Percentiles rank a stretch among this genome's conserved stretches.
Evolutionary conservation across 1,140 invertebrate species (phyloP).

Genomic region (Octopus bimaculoides): DNA sequence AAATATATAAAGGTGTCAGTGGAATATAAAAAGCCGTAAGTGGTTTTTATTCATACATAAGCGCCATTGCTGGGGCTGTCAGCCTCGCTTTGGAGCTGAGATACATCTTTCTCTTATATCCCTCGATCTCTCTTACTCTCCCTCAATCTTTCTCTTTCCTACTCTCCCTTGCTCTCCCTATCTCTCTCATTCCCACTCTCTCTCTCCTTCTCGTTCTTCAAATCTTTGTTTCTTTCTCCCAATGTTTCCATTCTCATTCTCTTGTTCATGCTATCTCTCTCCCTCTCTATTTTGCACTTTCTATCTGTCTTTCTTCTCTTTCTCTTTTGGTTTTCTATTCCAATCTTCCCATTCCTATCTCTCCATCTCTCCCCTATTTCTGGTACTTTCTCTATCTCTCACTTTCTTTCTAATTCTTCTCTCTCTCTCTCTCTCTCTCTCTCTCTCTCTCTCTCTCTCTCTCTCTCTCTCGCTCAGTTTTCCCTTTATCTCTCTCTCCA

Average conservation of each 20-base stretch:
- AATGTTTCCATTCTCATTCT: too few species aligned
- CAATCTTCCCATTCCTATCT: background rate
- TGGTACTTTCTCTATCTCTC: too few species aligned
- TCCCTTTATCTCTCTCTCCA: too few species aligned
- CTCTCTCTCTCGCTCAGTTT: background rate
- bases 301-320: background rate
- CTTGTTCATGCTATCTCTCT: too few species aligned
- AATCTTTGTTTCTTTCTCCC: too few species aligned
- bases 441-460: too few species aligned
- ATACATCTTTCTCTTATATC: background rate
- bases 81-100: conserved; percentile 9
- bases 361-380: background rate
- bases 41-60: conserved; percentile 12
- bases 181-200: background rate
- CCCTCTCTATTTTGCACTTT: too few species aligned
- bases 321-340: background rate
- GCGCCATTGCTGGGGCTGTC: conserved; percentile 5
- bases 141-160: background rate
- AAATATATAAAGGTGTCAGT: too few species aligned
- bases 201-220: background rate
- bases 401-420: background rate
- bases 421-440: background rate
- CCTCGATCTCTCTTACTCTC: background rate
- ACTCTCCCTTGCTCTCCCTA: background rate
- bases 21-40: background rate